Base-by-base conservation (phyloP, 2,888 invertebrate species). In the Megaustenia siamemsis region DNA sequence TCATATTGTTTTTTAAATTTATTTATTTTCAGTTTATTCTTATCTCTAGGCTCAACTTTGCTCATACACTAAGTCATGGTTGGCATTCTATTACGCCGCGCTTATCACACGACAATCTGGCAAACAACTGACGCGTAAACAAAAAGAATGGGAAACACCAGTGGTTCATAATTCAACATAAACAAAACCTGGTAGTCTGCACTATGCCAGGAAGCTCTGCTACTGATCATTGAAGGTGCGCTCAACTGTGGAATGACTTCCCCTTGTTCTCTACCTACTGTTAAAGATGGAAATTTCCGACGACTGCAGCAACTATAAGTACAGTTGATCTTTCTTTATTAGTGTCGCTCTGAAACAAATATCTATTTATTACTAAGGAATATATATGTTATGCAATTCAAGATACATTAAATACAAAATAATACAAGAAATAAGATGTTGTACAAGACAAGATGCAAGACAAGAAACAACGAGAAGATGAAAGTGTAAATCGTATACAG, bases 91-190 rank as follows among this genome's bases (percentile, higher is more conserved):
- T 38, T 56, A 56, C 18, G 56, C 76, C 53, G 38, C 15, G 24
- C 24, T 35, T 76, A 76, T 76, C 60, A 76, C 56, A 45, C 35
- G 18, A 56, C 40, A 56, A 76, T 38, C 76, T 76, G 76, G n/a
- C 69, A 24, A 53, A 76, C 40, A 76, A 32, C 60, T 56, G 24
- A 56, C 38, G 76, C 38, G 76, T 76, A 76, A 76, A 76, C 76
- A 76, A 18, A 69, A 8, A 10, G 43, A 69, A 24, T 24, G n/a
- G n/a, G 43, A 40, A 69, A 69, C 40, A 43, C 43, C n/a, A 43
- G 69, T 43, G 24, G 69, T 12, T 21, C 4, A 63, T 69, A 69
- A 69, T 69, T 69, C 40, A 38, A 43, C 43, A 6, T 69, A 69
- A 76, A 40, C 76, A 35, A 56, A 18, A 38, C 38, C 38, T 24